Base-by-base conservation (phyloP, 2,888 invertebrate species). In the Sesamia inferens region DNA sequence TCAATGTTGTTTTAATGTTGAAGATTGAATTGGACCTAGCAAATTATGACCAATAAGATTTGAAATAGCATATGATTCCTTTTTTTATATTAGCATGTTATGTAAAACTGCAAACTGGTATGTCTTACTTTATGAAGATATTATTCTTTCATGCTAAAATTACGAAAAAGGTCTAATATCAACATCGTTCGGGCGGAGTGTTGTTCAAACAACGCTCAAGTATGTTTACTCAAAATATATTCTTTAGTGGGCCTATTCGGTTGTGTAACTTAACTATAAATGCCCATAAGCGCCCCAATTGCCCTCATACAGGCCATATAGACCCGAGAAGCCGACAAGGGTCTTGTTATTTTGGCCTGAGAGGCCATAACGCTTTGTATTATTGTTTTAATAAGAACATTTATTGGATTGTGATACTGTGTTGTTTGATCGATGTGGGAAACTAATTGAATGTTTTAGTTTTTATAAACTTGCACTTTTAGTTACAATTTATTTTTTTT, bases 211-310 rank as follows among this genome's bases (percentile, higher is more conserved):
- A 92, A 92, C 92, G 88, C 90, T 93, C 90, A 93, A 94, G 95
- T 94, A 85, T 94, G 94, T 95, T 95, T 95, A 94, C 94, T 94
- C 91, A 93, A 94, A 95, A 94, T 92, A 93, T 90, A 93, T 93
- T 92, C 92, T 92, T 92, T 90, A 91, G 86, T 90, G 90, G 86
- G 85, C 85, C 89, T 90, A 81, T 85, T 90, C 89, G 87, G 92
- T 91, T 92, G 92, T 90, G 90, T 89, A 88, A 85, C 76, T 85
- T 89, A 78, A 86, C 89, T 92, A 91, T 92, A 91, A 93, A 93
- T 92, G 90, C 88, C 89, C 89, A 89, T 91, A 92, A 90, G 87
- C 87, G 89, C 88, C 89, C 87, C 90, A 94, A 93, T 94, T 93
- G 92, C 90, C 90, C 88, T 91, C 89, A 90, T 89, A 89, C 88